Evolutionary conservation across 2,113 vertebrate genomes (phyloP).

Genomic region (Cisticola juncidis): DNA sequence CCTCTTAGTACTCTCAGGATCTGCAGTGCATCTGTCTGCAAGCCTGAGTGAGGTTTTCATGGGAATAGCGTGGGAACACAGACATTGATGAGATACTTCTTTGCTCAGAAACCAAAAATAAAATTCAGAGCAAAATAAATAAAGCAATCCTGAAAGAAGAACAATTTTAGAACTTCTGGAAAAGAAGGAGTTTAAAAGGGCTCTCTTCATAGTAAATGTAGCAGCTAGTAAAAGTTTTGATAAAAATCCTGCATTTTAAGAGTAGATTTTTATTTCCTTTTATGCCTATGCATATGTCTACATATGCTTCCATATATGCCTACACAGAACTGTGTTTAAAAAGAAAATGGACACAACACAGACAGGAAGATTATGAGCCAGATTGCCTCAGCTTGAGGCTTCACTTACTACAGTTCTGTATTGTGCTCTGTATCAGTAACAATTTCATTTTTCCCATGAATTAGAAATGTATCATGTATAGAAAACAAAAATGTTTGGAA

Average conservation of each 20-base stretch:
- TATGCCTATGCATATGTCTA: neutral
- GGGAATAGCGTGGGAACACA: constrained; percentile 36
- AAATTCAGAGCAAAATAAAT: constrained; percentile 14
- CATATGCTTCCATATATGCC: too few relatives aligned
- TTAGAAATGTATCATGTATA: neutral
- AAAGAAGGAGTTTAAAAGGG: neutral
- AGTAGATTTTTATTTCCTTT: neutral
- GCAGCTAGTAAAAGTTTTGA: neutral
- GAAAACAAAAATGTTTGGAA: neutral
- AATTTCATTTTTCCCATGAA: neutral
- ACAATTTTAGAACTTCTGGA: neutral
- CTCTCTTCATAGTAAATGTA: neutral
- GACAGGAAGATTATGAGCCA: neutral
- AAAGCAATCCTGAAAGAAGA: neutral
- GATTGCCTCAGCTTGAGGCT: neutral
- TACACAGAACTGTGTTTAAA: neutral
- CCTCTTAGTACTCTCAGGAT: neutral
- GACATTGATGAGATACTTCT: neutral
- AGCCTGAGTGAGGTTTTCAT: neutral
- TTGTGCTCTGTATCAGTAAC: neutral
- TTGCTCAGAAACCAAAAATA: constrained; percentile 25
- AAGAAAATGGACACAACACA: neutral
- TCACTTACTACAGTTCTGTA: neutral
- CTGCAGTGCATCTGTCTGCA: neutral
- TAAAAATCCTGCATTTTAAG: neutral